These are phyloP conservation scores for Erythrocercus mccallii DNA, from an alignment of 2,113 vertebrate genomes.

Conservation along the genomic window DNA sequence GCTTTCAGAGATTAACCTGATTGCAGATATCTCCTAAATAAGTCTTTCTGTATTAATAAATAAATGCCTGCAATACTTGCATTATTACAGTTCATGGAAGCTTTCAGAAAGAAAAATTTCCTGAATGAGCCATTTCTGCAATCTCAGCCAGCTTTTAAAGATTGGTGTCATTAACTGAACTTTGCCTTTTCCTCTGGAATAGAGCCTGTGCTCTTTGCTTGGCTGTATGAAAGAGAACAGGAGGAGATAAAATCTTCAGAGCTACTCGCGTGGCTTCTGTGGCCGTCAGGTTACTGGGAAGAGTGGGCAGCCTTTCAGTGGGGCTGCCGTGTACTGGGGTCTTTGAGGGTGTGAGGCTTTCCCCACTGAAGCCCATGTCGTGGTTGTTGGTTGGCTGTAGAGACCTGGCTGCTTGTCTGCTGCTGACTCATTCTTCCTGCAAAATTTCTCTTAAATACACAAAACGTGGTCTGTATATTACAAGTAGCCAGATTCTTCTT, in stretches of 20 bases:
- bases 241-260: not conserved
- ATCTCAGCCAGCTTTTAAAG: not conserved
- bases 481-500: not conserved
- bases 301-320: not conserved
- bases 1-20: not conserved
- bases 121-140: slow-evolving; percentile 1
- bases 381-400: not conserved
- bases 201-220: not conserved
- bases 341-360: not conserved
- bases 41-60: slow-evolving; percentile 17
- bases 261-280: not conserved
- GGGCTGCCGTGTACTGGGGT: not conserved
- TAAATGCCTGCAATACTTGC: not conserved
- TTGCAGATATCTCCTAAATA: slow-evolving; percentile 10
- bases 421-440: slow-evolving; percentile 18
- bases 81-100: not conserved
- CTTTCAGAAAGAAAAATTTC: slow-evolving; percentile 31
- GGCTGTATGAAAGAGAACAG: not conserved
- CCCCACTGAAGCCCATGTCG: rapidly evolving
- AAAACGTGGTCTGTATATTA: rapidly evolving
- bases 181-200: not conserved
- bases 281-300: not conserved
- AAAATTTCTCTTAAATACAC: not conserved
- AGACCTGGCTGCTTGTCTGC: not conserved
- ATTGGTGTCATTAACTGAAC: slow-evolving; percentile 17